Base-by-base conservation (phyloP, 2,113 vertebrate genomes). In the Scalopus aquaticus region DNA sequence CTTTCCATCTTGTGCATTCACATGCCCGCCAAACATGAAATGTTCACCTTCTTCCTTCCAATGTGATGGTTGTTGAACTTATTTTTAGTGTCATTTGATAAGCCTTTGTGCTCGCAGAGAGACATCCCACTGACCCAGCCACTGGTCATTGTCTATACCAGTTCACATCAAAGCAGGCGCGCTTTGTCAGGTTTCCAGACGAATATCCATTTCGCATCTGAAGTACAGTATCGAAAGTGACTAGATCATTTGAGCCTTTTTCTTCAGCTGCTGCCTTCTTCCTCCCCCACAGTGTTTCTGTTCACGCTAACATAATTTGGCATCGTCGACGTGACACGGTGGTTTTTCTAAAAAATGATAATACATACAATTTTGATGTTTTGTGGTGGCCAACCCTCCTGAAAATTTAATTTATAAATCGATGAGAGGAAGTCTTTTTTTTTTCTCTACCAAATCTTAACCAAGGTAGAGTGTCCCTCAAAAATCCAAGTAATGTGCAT, bases 81-180 rank as follows among this genome's bases (percentile, higher is more conserved):
- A 99, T 99, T 99, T 99, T 99, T 99, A 99, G 99, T 99, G 99
- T 99, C 99, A 99, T 99, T 98, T 99, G 99, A 99, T 99, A 99
- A 99, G 99, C 98, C 98, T 98, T 98, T 98, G 98, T 97, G 99
- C 99, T 98, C 98, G 90, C 99, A 98, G 99, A 98, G 98, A 99
- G 99, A 99, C 99, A 99, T 99, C 98, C 99, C 99, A 99, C 99
- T 99, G 99, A 99, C 99, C 99, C 99, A 98, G 99, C 99, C 99
- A 99, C 99, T 99, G 99, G 99, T 99, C 99, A 99, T 99, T 99
- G 99, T 99, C 99, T 99, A 99, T 99, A 99, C 99, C 97, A 97
- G 98, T 99, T 99, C 99, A 98, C 99, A 98, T 99, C 99, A 99
- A 99, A 99, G 99, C 98, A 96, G 98, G 98, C 98, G 97, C 98